phyloP scores from a whole-genome alignment of 2,888 invertebrate species.

The Erynnis tages region DNA sequence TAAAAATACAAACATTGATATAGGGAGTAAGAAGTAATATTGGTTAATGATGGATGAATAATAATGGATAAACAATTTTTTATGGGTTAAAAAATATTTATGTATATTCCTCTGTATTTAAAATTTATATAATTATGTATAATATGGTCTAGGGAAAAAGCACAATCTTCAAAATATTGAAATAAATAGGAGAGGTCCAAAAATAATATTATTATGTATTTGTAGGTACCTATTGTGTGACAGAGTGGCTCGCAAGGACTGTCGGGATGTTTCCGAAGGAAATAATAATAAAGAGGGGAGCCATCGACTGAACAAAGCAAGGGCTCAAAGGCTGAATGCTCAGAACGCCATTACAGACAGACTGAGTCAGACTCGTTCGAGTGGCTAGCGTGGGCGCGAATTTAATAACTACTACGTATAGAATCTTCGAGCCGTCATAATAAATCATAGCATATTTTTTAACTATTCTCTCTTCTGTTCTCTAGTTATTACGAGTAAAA shows the following conservation, averaged over 20 bases:
- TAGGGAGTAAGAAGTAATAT: no score
- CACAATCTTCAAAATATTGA: slow-evolving; percentile 43
- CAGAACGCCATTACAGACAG: slow-evolving; percentile 56
- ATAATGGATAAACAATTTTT: no score
- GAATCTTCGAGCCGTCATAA: slow-evolving; percentile 19
- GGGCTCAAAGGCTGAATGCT: slow-evolving; percentile 54
- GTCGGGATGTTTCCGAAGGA: slow-evolving; percentile 53
- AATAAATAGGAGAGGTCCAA: slow-evolving; percentile 46
- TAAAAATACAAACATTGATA: no score
- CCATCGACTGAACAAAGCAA: slow-evolving; percentile 56
- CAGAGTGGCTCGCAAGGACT: slow-evolving; percentile 33
- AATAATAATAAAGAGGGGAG: slow-evolving; percentile 59
- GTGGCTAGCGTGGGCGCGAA: slow-evolving; percentile 39
- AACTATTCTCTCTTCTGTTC: no score
- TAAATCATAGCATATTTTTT: neutral
- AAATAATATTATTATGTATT: no score
- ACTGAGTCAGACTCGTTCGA: no score
- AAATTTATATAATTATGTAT: slow-evolving; percentile 21
- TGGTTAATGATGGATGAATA: no score
- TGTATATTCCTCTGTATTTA: slow-evolving; percentile 1
- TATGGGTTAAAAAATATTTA: slow-evolving; percentile 19
- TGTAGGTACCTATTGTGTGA: slow-evolving; percentile 49
- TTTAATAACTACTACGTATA: slow-evolving; percentile 11
- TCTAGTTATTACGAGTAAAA: no score
- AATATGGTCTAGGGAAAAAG: slow-evolving; percentile 26